These are phyloP conservation scores for Cordylochernes scorpioides DNA, from an alignment of 2,888 invertebrate genomes.

Conservation along the genomic window DNA sequence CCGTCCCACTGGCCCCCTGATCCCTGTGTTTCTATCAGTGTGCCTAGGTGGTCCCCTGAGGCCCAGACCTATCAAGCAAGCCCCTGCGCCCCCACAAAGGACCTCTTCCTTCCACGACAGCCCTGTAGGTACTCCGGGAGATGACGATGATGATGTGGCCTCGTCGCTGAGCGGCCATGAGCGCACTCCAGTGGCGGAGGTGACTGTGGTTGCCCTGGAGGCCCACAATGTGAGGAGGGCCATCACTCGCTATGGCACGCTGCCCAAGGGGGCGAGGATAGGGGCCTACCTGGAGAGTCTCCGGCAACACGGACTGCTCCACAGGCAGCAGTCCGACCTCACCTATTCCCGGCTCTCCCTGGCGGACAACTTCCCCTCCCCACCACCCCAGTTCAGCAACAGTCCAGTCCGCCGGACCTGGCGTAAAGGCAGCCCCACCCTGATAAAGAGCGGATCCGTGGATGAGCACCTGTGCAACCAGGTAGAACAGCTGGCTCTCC, in stretches of 20 bases:
- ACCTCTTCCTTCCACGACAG: constrained; percentile 69
- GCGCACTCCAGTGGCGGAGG: constrained; percentile 44
- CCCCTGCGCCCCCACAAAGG: constrained; percentile 79
- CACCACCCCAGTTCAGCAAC: constrained; percentile 10
- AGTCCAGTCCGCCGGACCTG: constrained; percentile 9
- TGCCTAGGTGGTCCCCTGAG: no score
- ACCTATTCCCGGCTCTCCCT: constrained; percentile 17
- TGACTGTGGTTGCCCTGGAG: constrained; percentile 71
- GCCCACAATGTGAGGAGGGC: constrained; percentile 83
- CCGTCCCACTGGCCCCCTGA: no score
- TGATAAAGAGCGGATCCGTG: constrained; percentile 13
- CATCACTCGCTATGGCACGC: constrained; percentile 65
- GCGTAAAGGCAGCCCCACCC: constrained; percentile 12
- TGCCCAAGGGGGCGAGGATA: constrained; percentile 85
- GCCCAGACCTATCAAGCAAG: no score
- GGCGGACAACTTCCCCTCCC: constrained; percentile 5
- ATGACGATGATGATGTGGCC: constrained; percentile 41
- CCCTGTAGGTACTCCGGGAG: constrained; percentile 33
- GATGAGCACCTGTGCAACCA: constrained; percentile 10
- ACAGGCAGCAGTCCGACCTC: constrained; percentile 19
- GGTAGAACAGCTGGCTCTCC: no score
- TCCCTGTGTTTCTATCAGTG: no score
- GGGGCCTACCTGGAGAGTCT: constrained; percentile 85
- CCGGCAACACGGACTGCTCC: constrained; percentile 38
- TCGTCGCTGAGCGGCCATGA: no score